phyloP scores from a whole-genome alignment of 2,888 invertebrate genomes.

The Adineta ricciae region DNA sequence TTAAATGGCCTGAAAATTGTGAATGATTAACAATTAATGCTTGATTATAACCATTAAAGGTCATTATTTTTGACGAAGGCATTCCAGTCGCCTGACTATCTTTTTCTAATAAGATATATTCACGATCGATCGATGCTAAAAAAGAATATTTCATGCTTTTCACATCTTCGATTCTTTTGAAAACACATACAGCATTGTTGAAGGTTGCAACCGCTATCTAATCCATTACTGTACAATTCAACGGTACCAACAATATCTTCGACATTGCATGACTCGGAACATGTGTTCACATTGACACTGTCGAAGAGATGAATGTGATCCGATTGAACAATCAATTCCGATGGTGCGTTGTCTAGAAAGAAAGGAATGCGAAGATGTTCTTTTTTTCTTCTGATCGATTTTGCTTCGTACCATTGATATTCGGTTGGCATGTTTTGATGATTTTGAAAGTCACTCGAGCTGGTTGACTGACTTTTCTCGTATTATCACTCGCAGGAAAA shows the following conservation, averaged over 20 bases:
- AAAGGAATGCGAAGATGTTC: not conserved
- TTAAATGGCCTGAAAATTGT: not conserved
- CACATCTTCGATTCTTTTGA: not conserved
- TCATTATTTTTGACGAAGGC: not conserved
- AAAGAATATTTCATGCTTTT: not conserved
- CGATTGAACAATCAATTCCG: not conserved
- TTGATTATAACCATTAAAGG: not conserved
- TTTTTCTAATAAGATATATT: not conserved
- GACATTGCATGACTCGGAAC: not conserved
- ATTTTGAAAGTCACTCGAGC: conserved; percentile 10
- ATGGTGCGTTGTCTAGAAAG: not conserved
- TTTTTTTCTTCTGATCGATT: not conserved
- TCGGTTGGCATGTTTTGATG: not conserved
- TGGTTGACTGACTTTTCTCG: not conserved
- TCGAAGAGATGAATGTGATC: conserved; percentile 1
- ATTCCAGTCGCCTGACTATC: not conserved
- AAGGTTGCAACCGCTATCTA: not conserved
- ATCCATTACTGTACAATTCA: not conserved
- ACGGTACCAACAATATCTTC: conserved; percentile 1
- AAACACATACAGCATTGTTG: conserved; percentile 13
- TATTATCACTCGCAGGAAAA: not conserved
- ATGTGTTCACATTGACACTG: not conserved
- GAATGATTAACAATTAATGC: not conserved
- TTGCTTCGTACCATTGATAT: not conserved
- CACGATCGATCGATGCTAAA: not conserved